Evolutionary conservation across 2,113 vertebrate species (phyloP), one percentile per base, ranked within the genome.

Genomic region (Oreocharis arfaki): DNA sequence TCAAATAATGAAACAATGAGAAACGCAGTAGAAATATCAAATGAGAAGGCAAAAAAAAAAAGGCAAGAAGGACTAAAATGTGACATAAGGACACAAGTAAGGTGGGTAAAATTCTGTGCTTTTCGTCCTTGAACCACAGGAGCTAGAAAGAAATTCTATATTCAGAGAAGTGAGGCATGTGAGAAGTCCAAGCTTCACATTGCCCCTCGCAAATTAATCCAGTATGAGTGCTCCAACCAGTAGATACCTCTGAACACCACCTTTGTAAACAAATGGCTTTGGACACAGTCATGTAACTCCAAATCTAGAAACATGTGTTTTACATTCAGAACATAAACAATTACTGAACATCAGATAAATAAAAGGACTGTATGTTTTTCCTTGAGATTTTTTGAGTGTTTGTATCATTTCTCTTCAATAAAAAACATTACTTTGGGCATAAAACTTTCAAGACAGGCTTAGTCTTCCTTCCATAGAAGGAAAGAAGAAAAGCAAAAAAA

Each of bases 31-130:
- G 7, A 71, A 80, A 56, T n/a, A 69, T 7, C 59, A 80, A 30
- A 61, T 8, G 4, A 56, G 10, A 74, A 52, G 26, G 44, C 9
- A 19, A 59, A 61, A 67, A 28, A 60, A 13, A 60, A 46, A 20
- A 13, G 10, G 42, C 21, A 68, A n/a, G 15, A 8, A 61, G 26
- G 9, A 57, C 42, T 49, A 50, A 84, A 93, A 59, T 2, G 12
- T 49, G 55, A 63, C 0, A 0, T 11, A 61, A 46, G 41, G 74
- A 53, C 28, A 10, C 16, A 56, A 49, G 22, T n/a, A 53, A 2
- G 7, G 74, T 1, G 3, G 23, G 26, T 32, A 83, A 37, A 32
- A 57, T 69, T 61, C 42, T 17, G 16, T 21, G 33, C 9, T 93
- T 60, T 75, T 55, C 22, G 6, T 5, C 33, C 32, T 56, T 73